These are phyloP conservation scores for Climacteris rufus DNA, from an alignment of 2,113 vertebrate species.

Conservation along the genomic window DNA sequence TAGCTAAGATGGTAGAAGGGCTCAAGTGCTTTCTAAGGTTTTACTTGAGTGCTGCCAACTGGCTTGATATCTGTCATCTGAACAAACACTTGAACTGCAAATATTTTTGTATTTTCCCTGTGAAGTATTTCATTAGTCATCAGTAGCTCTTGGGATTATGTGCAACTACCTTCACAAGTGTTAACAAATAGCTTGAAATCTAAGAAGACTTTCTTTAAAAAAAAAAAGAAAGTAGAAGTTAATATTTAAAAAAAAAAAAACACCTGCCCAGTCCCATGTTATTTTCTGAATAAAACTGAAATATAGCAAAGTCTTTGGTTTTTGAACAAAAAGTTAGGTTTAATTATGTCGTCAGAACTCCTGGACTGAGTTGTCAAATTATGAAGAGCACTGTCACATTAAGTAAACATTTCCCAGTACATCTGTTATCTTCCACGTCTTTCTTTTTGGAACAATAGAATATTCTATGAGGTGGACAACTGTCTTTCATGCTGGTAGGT, in stretches of 20 bases:
- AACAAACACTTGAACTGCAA: not conserved
- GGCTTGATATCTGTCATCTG: not conserved
- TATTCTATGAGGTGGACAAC: not conserved
- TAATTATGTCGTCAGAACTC: not conserved
- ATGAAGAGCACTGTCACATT: not conserved
- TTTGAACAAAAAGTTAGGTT: not conserved
- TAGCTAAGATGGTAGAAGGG: not conserved
- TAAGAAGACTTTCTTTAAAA: not conserved
- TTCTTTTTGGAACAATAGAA: not conserved
- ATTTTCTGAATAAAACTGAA: not conserved
- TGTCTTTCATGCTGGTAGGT: not conserved
- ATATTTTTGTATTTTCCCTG: not conserved
- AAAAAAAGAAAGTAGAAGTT: not conserved
- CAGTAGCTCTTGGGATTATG: not conserved
- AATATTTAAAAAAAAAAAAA: accelerated
- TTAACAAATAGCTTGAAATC: not conserved
- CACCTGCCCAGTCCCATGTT: not conserved
- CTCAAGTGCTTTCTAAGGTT: not conserved
- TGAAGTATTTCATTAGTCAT: not conserved
- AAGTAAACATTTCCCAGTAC: not conserved
- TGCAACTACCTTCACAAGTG: not conserved
- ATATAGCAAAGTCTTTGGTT: not conserved
- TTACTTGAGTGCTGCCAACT: not conserved
- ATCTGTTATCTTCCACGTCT: not conserved
- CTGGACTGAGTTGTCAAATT: not conserved